phyloP scores from a whole-genome alignment of 2,113 vertebrate genomes.

The Upupa epops region DNA sequence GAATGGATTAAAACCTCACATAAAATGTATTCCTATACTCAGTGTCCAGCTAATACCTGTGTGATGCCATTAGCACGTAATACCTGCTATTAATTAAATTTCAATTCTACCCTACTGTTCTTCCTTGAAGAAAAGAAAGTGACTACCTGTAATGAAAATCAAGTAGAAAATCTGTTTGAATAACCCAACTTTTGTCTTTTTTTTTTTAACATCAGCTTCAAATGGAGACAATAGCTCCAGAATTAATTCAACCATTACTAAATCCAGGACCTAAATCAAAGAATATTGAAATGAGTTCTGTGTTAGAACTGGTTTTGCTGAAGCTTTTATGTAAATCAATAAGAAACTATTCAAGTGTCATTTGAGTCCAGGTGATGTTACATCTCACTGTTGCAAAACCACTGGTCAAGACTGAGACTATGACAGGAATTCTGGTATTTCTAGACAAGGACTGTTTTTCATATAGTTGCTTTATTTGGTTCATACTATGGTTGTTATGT shows the following conservation, averaged over 20 bases:
- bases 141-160: not conserved
- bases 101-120: not conserved
- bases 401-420: not conserved
- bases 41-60: not conserved
- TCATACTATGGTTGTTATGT: not conserved
- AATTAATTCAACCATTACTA: not conserved
- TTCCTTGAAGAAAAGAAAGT: not conserved
- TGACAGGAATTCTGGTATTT: not conserved
- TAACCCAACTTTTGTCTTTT: not conserved
- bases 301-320: not conserved
- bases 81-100: slow-evolving; percentile 20
- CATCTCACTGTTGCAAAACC: not conserved
- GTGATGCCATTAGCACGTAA: slow-evolving; percentile 21
- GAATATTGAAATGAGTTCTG: not conserved
- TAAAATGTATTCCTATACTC: not conserved
- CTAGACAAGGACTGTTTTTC: not conserved
- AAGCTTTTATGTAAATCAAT: not conserved
- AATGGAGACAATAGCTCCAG: not conserved
- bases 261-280: not conserved
- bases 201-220: not conserved
- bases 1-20: not conserved
- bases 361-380: not conserved
- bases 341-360: not conserved
- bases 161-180: not conserved
- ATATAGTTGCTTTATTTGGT: not conserved